phyloP scores from a whole-genome alignment of 2,888 invertebrate genomes.

The Dryomyza anilis region DNA sequence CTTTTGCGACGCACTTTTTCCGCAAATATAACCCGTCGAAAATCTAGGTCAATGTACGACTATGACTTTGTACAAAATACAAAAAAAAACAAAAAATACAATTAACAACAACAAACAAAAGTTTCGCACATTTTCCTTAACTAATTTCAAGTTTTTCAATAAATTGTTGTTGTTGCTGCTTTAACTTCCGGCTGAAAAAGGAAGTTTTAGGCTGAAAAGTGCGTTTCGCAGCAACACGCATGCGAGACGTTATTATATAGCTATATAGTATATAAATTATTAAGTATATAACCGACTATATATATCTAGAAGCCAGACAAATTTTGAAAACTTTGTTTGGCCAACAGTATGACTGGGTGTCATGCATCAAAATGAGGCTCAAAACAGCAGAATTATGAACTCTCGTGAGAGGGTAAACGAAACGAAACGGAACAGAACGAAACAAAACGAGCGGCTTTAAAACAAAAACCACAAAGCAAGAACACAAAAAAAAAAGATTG shows the following conservation, averaged over 20 bases:
- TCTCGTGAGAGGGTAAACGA: background rate
- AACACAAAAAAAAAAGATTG: background rate
- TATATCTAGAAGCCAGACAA: slow-evolving; percentile 24
- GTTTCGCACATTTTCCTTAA: slow-evolving; percentile 34
- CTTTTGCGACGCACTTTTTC: slow-evolving; percentile 29
- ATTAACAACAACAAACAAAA: slow-evolving; percentile 38
- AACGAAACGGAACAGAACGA: background rate
- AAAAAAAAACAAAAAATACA: slow-evolving; percentile 35
- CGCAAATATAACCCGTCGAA: slow-evolving; percentile 10
- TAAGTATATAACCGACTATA: too few relatives aligned
- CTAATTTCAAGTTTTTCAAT: slow-evolving; percentile 37
- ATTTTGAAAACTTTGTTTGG: slow-evolving; percentile 38
- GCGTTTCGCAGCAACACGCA: slow-evolving; percentile 33
- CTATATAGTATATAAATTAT: too few relatives aligned
- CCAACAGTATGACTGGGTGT: background rate
- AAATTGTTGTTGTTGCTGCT: slow-evolving; percentile 28
- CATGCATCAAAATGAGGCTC: slow-evolving; percentile 20
- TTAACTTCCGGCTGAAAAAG: background rate
- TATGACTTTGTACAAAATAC: slow-evolving; percentile 16
- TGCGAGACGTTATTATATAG: slow-evolving; percentile 33
- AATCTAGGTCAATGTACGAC: slow-evolving; percentile 35
- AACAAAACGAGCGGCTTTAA: slow-evolving; percentile 6
- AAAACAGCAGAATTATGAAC: slow-evolving; percentile 1
- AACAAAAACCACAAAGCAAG: slow-evolving; percentile 2
- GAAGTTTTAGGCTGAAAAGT: slow-evolving; percentile 17